These are phyloP conservation scores for Whitmania pigra DNA, from an alignment of 1,140 invertebrate genomes.

Conservation along the genomic window DNA sequence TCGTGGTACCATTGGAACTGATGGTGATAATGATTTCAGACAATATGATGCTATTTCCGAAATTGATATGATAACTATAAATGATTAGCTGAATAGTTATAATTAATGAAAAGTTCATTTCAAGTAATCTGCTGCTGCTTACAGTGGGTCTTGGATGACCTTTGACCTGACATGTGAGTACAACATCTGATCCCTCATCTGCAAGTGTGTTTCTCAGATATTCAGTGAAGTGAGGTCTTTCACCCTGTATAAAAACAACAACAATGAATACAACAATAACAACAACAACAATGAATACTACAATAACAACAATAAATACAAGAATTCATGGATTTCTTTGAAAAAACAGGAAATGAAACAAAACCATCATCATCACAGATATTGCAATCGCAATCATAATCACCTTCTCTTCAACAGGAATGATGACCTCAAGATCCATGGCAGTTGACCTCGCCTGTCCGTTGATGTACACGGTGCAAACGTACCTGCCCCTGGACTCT, in stretches of 20 bases:
- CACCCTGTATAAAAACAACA: neutral
- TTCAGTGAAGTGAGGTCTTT: slow-evolving; percentile 36
- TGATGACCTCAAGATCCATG: slow-evolving; percentile 33
- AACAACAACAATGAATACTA: neutral
- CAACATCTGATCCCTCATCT: slow-evolving; percentile 75
- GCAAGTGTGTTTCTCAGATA: slow-evolving; percentile 84
- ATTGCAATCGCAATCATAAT: too few species aligned
- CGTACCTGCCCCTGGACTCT: slow-evolving; percentile 79
- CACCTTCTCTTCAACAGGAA: slow-evolving; percentile 24
- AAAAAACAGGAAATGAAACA: too few species aligned
- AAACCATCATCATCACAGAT: too few species aligned
- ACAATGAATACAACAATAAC: neutral
- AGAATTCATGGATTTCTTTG: too few species aligned
- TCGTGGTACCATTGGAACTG: slow-evolving; percentile 87
- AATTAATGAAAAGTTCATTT: neutral
- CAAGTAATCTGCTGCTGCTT: slow-evolving; percentile 36
- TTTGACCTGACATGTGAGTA: slow-evolving; percentile 61
- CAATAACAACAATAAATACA: neutral
- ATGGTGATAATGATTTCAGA: slow-evolving; percentile 23
- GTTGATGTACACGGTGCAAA: slow-evolving; percentile 74
- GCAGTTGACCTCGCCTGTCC: slow-evolving; percentile 58
- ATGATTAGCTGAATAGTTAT: neutral
- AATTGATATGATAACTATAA: neutral
- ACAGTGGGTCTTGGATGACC: slow-evolving; percentile 73
- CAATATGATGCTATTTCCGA: neutral